Percentiles rank a stretch among this genome's conserved stretches.
Conservation (phyloP, 2,888 invertebrate species). For the Melanophora roralis region DNA sequence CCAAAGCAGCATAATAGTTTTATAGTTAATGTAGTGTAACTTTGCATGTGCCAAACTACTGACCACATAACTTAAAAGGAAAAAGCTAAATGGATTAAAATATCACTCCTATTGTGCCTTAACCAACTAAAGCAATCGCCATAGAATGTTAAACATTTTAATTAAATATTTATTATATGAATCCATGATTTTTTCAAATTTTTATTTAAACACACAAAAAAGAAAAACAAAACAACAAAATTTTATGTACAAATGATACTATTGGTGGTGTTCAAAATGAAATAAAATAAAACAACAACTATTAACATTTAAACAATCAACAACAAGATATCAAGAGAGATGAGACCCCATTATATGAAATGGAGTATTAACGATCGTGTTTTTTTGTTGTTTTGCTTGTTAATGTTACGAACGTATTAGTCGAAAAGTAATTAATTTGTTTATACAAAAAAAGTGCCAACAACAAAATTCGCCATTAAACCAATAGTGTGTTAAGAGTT, state of each 20-base stretch:
- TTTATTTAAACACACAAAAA: background rate
- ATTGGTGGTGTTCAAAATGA: conserved; percentile 50
- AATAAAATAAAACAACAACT: conserved; percentile 41
- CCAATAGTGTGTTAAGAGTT: conserved; percentile 26
- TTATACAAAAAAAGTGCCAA: conserved; percentile 25
- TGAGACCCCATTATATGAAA: background rate
- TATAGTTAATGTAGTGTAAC: background rate
- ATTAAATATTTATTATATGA: conserved; percentile 49
- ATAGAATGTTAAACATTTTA: conserved; percentile 54
- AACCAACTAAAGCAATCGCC: conserved; percentile 13
- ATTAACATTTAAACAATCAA: background rate
- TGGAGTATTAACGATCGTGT: conserved; percentile 1
- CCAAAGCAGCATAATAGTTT: too few species aligned
- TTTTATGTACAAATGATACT: conserved; percentile 47
- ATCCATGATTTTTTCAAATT: conserved; percentile 52
- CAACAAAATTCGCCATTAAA: conserved; percentile 18
- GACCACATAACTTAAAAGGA: conserved; percentile 14
- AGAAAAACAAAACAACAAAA: too few species aligned
- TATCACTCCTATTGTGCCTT: conserved; percentile 1
- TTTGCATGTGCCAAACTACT: background rate
- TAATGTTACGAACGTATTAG: conserved; percentile 41
- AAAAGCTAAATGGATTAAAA: conserved; percentile 22
- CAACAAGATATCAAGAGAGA: background rate
- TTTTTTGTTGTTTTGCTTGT: background rate
- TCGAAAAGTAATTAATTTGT: conserved; percentile 56